Evolutionary conservation across 2,113 vertebrate species (phyloP).

Genomic region (Hoplias malabaricus): DNA sequence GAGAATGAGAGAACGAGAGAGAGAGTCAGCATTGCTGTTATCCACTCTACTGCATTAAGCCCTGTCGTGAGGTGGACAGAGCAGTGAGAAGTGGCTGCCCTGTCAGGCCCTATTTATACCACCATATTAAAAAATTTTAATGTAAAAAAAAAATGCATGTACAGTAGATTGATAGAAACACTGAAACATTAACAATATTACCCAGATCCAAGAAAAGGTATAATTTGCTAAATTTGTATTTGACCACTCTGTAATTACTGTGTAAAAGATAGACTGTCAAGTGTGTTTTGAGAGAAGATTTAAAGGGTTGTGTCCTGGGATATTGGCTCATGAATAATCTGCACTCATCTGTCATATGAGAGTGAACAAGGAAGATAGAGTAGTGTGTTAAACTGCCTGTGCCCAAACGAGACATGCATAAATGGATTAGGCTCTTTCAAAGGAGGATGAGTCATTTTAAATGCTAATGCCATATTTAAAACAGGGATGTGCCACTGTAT

Average conservation of each 20-base stretch:
- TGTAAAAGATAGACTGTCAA: slow-evolving; percentile 3
- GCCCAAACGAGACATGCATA: not conserved
- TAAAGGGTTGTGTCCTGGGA: not conserved
- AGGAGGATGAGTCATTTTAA: not conserved
- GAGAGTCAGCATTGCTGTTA: slow-evolving; percentile 28
- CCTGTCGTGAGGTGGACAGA: slow-evolving; percentile 7
- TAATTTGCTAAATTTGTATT: slow-evolving; percentile 8
- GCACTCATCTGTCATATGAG: slow-evolving; percentile 2
- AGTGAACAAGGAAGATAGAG: not conserved
- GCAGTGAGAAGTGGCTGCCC: slow-evolving; percentile 48
- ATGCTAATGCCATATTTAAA: too few relatives aligned
- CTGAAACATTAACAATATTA: not conserved
- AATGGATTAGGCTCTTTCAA: not conserved
- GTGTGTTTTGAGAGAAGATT: slow-evolving; percentile 22
- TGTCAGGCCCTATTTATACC: slow-evolving; percentile 59
- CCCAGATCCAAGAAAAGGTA: not conserved
- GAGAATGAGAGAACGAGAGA: not conserved
- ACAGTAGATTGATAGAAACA: not conserved
- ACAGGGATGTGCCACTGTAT: not conserved
- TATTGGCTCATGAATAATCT: slow-evolving; percentile 39
- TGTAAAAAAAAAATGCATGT: not conserved
- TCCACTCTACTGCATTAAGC: slow-evolving; percentile 38
- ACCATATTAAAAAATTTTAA: not conserved
- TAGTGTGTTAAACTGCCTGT: not conserved
- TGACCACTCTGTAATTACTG: slow-evolving; percentile 16